Evolutionary conservation across 2,797 vertebrate genomes (phyloP).

Genomic region (Sylvia borin): DNA sequence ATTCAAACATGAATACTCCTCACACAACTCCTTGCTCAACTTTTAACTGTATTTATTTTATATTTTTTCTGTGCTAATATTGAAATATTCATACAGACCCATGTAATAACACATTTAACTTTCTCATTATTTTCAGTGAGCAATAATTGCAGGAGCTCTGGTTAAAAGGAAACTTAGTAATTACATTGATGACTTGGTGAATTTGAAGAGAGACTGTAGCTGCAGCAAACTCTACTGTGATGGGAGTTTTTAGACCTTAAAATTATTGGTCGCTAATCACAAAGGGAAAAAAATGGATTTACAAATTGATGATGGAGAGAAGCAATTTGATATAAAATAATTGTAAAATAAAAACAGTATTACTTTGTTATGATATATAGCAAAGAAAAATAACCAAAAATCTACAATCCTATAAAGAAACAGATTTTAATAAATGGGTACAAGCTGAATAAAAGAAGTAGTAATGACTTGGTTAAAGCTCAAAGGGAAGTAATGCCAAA

Average conservation of each 20-base stretch:
- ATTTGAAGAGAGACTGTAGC: not conserved
- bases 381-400: not conserved
- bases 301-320: not conserved
- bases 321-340: not conserved
- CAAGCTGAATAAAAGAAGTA: not conserved
- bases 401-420: not conserved
- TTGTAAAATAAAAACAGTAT: not conserved
- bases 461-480: not conserved
- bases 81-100: not conserved
- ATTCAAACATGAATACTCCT: not conserved
- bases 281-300: not conserved
- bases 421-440: not conserved
- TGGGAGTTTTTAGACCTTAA: not conserved
- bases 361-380: not conserved
- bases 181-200: not conserved
- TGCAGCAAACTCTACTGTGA: not conserved
- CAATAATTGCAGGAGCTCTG: not conserved
- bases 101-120: not conserved
- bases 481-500: not conserved
- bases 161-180: not conserved
- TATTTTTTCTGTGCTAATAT: not conserved
- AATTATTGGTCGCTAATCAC: not conserved
- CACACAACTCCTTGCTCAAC: not conserved
- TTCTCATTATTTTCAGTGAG: not conserved
- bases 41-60: not conserved